Evolutionary conservation across 2,797 vertebrate species (phyloP).

Genomic region (Columba guinea): DNA sequence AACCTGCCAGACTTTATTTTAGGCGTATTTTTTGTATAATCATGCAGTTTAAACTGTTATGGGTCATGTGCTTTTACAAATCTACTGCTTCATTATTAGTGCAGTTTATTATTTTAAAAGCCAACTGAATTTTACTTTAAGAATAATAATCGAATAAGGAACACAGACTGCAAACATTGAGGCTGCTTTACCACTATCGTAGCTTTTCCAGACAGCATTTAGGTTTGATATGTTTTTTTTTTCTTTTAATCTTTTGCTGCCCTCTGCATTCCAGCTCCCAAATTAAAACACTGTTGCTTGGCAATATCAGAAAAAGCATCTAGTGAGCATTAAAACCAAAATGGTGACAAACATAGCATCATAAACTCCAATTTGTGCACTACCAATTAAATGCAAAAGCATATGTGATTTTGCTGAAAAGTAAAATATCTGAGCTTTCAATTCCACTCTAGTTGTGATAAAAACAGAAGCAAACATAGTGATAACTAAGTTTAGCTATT

Average conservation of each 20-base stretch:
- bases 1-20: neutral
- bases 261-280: conserved; percentile 54
- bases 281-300: conserved; percentile 30
- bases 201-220: neutral
- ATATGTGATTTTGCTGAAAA: neutral
- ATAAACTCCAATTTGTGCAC: neutral
- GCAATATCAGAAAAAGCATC: conserved; percentile 40
- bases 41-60: neutral
- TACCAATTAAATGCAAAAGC: neutral
- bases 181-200: neutral
- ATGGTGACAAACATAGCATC: neutral
- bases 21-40: neutral
- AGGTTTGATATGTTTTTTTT: neutral
- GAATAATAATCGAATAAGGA: neutral
- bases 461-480: neutral
- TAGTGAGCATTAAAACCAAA: conserved; percentile 34
- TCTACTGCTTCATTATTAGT: neutral
- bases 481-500: neutral
- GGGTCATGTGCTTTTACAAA: neutral
- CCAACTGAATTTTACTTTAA: neutral
- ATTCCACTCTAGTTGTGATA: neutral
- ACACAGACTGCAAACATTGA: neutral
- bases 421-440: neutral
- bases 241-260: conserved; percentile 30
- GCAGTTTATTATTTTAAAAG: neutral